Evolutionary conservation across 2,888 invertebrate species (phyloP), one percentile per base, ranked within the genome.

Genomic region (Drepanosiphum platanoidis): DNA sequence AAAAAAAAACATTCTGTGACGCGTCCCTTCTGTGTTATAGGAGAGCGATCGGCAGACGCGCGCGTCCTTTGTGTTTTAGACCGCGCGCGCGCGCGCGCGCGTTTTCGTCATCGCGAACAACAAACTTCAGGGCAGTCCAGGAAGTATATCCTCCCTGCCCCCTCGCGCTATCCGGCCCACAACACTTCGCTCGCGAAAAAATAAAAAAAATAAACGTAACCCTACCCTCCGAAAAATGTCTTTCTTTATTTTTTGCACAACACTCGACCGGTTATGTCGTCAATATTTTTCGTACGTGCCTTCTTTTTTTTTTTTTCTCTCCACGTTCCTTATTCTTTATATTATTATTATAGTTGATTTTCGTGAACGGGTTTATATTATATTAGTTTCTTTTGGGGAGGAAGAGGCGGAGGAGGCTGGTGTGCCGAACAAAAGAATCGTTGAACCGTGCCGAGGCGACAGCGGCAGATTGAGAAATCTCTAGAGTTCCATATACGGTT

Each of bases 381-480:
- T n/a, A 36, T 39, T 58, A 18, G 74, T 75, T 74, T 46, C 2
- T 27, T 74, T 42, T 64, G 4, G 39, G 46, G 34, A 22, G 34
- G 46, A 39, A 32, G 5, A n/a, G 74, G 27, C 9, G 74, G 34
- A 8, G 52, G 27, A 27, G 11, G 61, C 61, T 34, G 46, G 75
- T 30, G 30, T 66, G n/a, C n/a, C 22, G 9, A 84, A 84, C 68
- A 84, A 84, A 84, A 84, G 84, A 84, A 66, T 84, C 84, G 36
- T 77, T 52, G 84, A 77, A 84, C 84, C 75, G 36, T 58, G 46
- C 46, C 13, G 74, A 66, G 39, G 74, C 32, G 83, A 74, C 46
- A 22, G 32, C 8, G 82, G 15, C n/a, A 13, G 82, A 61, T 82
- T 72, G 39, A 64, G 82, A 64, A 74, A 83, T 42, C 64, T 32